A percentile compares a stretch with the other conserved stretches of the same genome.
These are phyloP conservation scores for Oeneis ivallda DNA, from an alignment of 2,888 invertebrate genomes.

Conservation along the genomic window DNA sequence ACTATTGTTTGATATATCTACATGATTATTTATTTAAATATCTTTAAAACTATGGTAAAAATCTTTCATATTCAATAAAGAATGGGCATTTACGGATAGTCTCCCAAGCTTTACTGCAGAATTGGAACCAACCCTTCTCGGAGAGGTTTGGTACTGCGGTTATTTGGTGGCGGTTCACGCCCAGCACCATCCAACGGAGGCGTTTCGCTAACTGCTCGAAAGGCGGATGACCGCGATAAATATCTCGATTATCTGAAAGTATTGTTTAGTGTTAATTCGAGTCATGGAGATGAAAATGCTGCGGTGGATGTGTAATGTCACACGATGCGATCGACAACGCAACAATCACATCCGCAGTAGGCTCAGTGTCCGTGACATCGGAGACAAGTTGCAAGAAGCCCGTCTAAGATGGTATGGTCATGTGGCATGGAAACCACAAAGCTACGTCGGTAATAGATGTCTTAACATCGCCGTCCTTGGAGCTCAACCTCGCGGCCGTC, in stretches of 20 bases:
- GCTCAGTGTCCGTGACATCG: too few species aligned
- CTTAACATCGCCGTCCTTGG: too few species aligned
- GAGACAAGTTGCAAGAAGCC: too few species aligned
- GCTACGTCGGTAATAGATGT: too few species aligned
- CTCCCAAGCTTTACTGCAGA: conserved; percentile 91
- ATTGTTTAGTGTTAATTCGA: too few species aligned
- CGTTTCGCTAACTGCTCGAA: conserved; percentile 84
- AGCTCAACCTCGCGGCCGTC: too few species aligned
- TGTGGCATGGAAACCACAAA: too few species aligned
- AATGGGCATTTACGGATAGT: conserved; percentile 91
- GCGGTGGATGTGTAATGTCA: too few species aligned
- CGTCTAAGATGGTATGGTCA: too few species aligned
- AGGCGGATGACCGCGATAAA: conserved; percentile 83
- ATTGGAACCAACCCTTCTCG: conserved; percentile 92
- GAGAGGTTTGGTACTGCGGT: conserved; percentile 86
- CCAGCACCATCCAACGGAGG: conserved; percentile 86
- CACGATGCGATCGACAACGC: too few species aligned
- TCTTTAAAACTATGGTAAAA: conserved; percentile 79
- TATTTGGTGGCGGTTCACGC: conserved; percentile 85
- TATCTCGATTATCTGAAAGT: conserved; percentile 71
- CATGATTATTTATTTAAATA: not conserved
- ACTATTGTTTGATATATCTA: not conserved
- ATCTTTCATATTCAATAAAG: conserved; percentile 91
- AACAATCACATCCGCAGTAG: too few species aligned
- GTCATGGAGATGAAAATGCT: too few species aligned